These are phyloP conservation scores for Okamejei kenojei DNA, from an alignment of 2,797 vertebrate species.

Conservation along the genomic window DNA sequence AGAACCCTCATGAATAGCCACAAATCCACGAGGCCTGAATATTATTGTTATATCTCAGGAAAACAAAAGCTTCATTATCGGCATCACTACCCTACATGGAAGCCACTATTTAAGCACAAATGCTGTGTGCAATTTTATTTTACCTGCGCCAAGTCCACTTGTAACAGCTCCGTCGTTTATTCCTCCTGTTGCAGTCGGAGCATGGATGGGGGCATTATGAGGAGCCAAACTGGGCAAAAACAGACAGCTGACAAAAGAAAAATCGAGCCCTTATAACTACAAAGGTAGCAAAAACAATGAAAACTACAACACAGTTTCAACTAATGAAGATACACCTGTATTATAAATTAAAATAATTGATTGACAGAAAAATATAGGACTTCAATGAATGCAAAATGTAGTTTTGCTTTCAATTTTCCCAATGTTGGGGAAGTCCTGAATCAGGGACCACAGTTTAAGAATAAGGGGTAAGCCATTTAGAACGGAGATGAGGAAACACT, in stretches of 20 bases:
- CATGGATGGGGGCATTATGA: slow-evolving; percentile 83
- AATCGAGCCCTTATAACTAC: background rate
- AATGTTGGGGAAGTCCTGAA: no score
- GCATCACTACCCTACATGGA: no score
- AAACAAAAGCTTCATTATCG: no score
- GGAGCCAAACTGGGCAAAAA: slow-evolving; percentile 94
- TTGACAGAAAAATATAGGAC: background rate
- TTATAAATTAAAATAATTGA: background rate
- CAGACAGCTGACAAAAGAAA: slow-evolving; percentile 66
- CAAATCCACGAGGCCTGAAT: no score
- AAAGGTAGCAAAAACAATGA: background rate
- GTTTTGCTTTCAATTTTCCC: background rate
- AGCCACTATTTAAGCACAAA: no score
- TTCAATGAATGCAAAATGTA: background rate
- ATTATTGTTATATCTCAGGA: no score
- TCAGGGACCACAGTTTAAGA: no score
- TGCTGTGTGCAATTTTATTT: slow-evolving; percentile 36
- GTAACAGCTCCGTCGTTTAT: slow-evolving; percentile 82
- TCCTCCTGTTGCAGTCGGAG: slow-evolving; percentile 70
- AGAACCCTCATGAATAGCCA: no score
- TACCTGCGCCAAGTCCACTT: slow-evolving; percentile 87
- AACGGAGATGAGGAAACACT: no score
- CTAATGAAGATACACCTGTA: background rate
- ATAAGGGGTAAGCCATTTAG: no score
- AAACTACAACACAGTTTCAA: background rate